Evolutionary conservation across 2,797 vertebrate genomes (phyloP).

Genomic region (Coluber constrictor): DNA sequence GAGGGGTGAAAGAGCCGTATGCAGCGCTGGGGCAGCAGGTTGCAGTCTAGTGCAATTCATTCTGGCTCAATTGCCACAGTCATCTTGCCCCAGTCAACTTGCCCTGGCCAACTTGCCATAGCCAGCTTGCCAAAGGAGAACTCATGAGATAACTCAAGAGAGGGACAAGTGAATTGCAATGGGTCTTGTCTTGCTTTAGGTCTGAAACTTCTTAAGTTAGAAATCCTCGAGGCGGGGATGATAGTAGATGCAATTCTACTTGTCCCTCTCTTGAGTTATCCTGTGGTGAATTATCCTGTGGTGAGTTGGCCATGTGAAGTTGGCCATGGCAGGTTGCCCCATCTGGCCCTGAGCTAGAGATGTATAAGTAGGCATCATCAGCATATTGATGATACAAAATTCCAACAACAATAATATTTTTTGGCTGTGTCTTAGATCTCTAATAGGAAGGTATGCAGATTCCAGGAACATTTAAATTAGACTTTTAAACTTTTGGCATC

Average conservation of each 20-base stretch:
- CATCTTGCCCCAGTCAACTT: background rate
- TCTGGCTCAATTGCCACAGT: background rate
- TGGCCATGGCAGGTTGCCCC: background rate
- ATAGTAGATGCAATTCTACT: background rate
- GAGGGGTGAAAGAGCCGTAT: too few species aligned
- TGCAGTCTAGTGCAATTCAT: background rate
- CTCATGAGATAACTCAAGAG: background rate
- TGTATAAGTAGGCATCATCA: background rate
- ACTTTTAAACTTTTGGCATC: background rate
- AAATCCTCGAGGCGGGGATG: background rate
- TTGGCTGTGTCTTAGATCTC: background rate
- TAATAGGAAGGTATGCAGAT: background rate
- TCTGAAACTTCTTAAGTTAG: background rate
- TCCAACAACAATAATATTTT: background rate
- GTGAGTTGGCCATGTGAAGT: background rate
- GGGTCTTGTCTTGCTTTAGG: background rate
- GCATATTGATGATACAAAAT: background rate
- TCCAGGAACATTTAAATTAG: background rate
- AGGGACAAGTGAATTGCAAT: background rate
- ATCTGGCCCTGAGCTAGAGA: background rate
- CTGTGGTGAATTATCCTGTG: background rate
- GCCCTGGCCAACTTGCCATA: background rate
- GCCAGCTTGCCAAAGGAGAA: background rate
- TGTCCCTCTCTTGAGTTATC: background rate
- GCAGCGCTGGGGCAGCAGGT: too few species aligned